phyloP scores from a whole-genome alignment of 2,888 invertebrate species.

The Alviniconcha strummeri region DNA sequence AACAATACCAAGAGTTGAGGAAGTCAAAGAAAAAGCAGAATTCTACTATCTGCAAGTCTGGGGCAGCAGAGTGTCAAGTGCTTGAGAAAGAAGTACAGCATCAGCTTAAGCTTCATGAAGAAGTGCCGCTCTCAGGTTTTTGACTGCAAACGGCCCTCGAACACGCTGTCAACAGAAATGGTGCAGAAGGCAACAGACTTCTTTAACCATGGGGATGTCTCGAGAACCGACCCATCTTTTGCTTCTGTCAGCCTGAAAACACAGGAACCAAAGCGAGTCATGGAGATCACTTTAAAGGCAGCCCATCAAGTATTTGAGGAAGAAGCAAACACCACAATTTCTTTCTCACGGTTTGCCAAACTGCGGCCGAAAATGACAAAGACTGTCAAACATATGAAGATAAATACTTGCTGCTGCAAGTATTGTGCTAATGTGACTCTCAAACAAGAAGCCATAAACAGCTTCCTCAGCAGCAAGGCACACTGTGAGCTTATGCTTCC shows the following conservation, averaged over 20 bases:
- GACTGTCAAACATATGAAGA: neutral
- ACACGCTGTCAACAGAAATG: no score
- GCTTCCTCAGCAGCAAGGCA: neutral
- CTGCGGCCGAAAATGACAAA: no score
- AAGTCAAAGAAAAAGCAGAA: no score
- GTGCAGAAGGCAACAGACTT: no score
- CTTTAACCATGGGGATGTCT: neutral
- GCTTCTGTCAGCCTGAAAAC: neutral
- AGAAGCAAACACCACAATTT: neutral
- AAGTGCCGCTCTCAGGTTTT: no score
- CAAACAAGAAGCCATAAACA: neutral
- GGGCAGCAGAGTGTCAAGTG: no score
- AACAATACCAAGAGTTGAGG: no score
- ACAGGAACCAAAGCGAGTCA: neutral
- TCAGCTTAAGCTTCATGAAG: no score
- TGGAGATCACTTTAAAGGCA: conserved; percentile 1
- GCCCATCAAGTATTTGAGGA: neutral
- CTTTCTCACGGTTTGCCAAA: neutral
- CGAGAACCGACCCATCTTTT: neutral
- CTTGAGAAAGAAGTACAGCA: no score
- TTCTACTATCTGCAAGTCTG: no score
- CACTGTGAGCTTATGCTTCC: neutral
- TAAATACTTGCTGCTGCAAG: neutral
- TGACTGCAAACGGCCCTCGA: no score
- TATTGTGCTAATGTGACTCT: neutral